These are phyloP conservation scores for Poecilia velifera DNA, from an alignment of 2,797 vertebrate genomes.

Conservation along the genomic window DNA sequence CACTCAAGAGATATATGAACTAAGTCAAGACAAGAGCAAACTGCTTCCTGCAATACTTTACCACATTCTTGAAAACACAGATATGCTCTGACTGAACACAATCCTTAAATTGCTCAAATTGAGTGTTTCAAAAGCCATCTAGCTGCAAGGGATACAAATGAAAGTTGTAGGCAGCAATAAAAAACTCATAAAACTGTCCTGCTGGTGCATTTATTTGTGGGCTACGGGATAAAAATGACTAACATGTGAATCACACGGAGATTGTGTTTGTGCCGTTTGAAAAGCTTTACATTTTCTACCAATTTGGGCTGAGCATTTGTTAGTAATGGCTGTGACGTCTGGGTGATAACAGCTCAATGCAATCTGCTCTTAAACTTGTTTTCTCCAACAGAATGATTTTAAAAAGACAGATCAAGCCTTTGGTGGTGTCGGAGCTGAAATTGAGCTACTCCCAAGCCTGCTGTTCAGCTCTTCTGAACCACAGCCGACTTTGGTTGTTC, in stretches of 20 bases:
- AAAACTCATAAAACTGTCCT: slow-evolving; percentile 51
- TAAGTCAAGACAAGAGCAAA: slow-evolving; percentile 28
- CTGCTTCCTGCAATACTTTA: slow-evolving; percentile 18
- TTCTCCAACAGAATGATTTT: slow-evolving; percentile 12
- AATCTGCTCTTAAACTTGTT: slow-evolving; percentile 8
- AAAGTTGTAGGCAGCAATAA: slow-evolving; percentile 39
- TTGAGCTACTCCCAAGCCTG: background rate
- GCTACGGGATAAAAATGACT: slow-evolving; percentile 41
- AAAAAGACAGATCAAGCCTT: background rate
- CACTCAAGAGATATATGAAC: slow-evolving; percentile 13
- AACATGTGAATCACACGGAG: slow-evolving; percentile 37
- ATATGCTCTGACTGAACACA: slow-evolving; percentile 32
- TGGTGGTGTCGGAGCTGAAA: background rate
- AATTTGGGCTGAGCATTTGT: slow-evolving; percentile 20
- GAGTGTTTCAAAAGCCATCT: slow-evolving; percentile 45
- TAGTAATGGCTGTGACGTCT: slow-evolving; percentile 18
- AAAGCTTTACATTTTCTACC: slow-evolving; percentile 35
- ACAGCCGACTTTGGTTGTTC: background rate
- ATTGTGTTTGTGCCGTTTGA: slow-evolving; percentile 19
- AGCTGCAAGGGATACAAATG: slow-evolving; percentile 33
- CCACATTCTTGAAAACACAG: slow-evolving; percentile 31
- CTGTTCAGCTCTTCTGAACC: slow-evolving; percentile 9
- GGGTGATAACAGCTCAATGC: slow-evolving; percentile 23
- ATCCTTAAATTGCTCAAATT: slow-evolving; percentile 28
- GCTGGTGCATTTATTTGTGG: slow-evolving; percentile 52